A percentile compares a stretch with the other conserved stretches of the same genome.
Conservation (phyloP, 2,888 invertebrate genomes). For the Drosophila kanekoi region DNA sequence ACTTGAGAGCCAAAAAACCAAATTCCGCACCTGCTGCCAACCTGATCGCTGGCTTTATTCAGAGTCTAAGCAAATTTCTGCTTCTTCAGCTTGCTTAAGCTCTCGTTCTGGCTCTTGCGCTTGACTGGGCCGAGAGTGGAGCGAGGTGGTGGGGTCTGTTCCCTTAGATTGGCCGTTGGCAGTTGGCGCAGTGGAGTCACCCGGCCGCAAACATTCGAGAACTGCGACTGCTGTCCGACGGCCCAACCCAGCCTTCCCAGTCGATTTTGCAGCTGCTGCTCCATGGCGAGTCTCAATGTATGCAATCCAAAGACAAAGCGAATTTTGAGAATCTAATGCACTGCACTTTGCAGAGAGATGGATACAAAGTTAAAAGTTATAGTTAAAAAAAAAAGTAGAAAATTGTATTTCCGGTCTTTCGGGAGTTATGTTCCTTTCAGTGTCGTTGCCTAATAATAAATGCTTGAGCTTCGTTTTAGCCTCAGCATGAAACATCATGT, state of each 20-base stretch:
- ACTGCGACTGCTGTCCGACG: neutral
- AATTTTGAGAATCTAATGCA: too few species aligned
- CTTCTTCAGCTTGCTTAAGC: neutral
- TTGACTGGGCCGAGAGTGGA: neutral
- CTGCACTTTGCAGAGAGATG: too few species aligned
- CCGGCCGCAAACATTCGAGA: neutral
- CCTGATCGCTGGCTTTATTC: too few species aligned
- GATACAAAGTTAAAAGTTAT: too few species aligned
- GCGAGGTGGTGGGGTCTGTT: rapidly evolving
- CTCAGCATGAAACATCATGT: neutral
- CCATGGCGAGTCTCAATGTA: neutral
- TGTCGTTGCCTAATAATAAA: neutral
- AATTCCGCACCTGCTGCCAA: neutral
- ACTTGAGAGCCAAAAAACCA: neutral
- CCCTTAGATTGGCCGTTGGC: neutral
- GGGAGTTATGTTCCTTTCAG: neutral
- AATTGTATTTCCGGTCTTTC: too few species aligned
- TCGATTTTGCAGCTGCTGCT: neutral
- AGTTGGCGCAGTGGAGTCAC: neutral
- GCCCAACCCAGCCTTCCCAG: neutral
- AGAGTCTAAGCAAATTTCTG: neutral
- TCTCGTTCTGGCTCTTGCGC: neutral
- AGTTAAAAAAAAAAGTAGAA: too few species aligned
- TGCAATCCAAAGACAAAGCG: too few species aligned
- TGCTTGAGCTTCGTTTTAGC: neutral